These are phyloP conservation scores for Macropus fuliginosus DNA, from an alignment of 2,797 vertebrate species.

Conservation along the genomic window DNA sequence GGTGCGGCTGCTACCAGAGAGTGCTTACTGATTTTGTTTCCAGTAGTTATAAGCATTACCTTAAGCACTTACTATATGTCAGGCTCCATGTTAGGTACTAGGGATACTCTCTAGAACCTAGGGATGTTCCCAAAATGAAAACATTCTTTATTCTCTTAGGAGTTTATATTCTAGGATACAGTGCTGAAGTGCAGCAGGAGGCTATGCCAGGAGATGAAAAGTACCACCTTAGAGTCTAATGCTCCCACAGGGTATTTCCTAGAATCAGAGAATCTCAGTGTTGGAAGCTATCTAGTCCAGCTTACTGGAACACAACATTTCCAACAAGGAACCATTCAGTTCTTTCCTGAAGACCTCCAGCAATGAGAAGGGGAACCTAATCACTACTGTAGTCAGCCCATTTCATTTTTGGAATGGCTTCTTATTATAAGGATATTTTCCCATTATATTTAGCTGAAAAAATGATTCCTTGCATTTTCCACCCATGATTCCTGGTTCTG, in stretches of 20 bases:
- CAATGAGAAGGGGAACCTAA: neutral
- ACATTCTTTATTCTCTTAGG: neutral
- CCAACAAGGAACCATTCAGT: neutral
- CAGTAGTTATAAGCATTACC: neutral
- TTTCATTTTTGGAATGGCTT: neutral
- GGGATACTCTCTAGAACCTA: neutral
- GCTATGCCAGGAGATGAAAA: neutral
- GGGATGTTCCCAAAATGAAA: neutral
- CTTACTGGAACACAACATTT: neutral
- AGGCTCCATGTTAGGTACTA: neutral
- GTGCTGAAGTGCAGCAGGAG: neutral
- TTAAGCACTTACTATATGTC: neutral
- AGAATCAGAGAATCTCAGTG: neutral
- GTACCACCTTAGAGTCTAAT: neutral
- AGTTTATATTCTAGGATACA: neutral
- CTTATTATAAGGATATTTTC: neutral
- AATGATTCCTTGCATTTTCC: neutral
- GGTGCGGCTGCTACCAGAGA: neutral
- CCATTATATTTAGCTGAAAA: neutral
- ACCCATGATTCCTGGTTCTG: neutral
- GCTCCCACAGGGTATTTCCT: neutral
- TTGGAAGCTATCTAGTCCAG: neutral
- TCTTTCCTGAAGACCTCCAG: neutral
- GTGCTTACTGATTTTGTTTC: neutral
- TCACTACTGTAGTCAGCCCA: neutral